These are phyloP conservation scores for Mesoclemmys tuberculata DNA, from an alignment of 2,113 vertebrate genomes.

Conservation along the genomic window DNA sequence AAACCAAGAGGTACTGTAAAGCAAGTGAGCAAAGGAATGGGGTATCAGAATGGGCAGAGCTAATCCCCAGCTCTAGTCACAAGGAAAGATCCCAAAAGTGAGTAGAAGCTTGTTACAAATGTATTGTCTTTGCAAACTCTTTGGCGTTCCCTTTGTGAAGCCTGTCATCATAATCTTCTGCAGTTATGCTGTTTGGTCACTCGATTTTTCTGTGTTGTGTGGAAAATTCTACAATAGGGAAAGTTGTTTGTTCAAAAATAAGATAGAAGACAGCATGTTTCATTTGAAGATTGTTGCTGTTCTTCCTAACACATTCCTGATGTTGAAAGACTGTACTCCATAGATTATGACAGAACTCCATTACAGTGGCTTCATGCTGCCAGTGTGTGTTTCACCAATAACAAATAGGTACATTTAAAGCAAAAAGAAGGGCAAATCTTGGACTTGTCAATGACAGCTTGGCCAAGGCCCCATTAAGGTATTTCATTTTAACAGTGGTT, in stretches of 20 bases:
- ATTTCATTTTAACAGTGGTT: not conserved
- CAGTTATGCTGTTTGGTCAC: not conserved
- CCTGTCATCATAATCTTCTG: not conserved
- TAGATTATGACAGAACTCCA: not conserved
- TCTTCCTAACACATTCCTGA: not conserved
- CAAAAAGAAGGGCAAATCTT: not conserved
- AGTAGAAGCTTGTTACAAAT: not conserved
- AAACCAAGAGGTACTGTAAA: not conserved
- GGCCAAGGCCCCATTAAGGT: not conserved
- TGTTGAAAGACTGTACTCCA: not conserved
- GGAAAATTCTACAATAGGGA: not conserved
- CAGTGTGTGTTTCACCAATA: not conserved
- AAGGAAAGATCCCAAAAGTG: not conserved
- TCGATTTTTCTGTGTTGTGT: not conserved
- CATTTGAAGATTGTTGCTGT: not conserved
- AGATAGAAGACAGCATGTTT: not conserved
- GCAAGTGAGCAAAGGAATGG: not conserved
- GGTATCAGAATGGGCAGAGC: not conserved
- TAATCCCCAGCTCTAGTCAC: not conserved
- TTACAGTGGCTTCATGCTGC: not conserved
- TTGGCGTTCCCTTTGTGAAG: not conserved
- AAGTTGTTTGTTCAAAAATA: not conserved
- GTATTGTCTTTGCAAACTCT: not conserved
- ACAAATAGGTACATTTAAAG: fast-evolving
- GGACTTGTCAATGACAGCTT: not conserved